A percentile compares a stretch with the other conserved stretches of the same genome.
phyloP scores from a whole-genome alignment of 37 sponge, comb jelly and placozoan species.

The Amphimedon queenslandica region DNA sequence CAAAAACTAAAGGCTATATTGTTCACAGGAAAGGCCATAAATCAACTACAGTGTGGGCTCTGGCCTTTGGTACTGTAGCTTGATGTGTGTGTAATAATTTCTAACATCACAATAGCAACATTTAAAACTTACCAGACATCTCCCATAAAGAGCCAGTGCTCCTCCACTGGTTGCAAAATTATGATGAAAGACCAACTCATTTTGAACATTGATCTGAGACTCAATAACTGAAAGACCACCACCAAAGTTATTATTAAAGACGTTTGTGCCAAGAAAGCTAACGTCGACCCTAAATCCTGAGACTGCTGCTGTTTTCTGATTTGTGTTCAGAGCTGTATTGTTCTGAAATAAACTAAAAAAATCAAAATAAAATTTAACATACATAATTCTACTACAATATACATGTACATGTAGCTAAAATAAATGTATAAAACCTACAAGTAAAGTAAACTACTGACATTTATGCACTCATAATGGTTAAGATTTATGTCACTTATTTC shows the following conservation, averaged over 20 bases:
- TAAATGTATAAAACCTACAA: neutral
- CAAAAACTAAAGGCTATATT: no score
- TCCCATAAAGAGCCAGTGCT: constrained; percentile 48
- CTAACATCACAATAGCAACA: no score
- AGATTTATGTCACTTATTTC: no score
- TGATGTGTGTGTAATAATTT: no score
- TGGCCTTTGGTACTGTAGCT: no score
- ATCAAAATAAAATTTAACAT: neutral
- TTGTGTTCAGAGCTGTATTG: constrained; percentile 1
- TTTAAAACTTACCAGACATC: constrained; percentile 66
- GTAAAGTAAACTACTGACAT: neutral
- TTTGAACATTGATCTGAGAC: constrained; percentile 54
- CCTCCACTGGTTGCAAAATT: constrained; percentile 66
- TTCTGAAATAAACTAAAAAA: constrained; percentile 16
- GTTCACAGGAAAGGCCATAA: no score
- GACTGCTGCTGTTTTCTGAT: constrained; percentile 37
- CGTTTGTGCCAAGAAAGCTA: constrained; percentile 29
- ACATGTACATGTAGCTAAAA: neutral
- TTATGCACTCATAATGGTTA: no score
- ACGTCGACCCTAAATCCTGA: constrained; percentile 44
- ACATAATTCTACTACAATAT: neutral
- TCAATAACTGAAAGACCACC: constrained; percentile 49
- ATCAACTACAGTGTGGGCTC: no score
- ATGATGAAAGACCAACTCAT: constrained; percentile 13
- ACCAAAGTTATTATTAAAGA: constrained; percentile 38